Evolutionary conservation across 2,113 vertebrate species (phyloP).

Genomic region (Rhabdornis inornatus): DNA sequence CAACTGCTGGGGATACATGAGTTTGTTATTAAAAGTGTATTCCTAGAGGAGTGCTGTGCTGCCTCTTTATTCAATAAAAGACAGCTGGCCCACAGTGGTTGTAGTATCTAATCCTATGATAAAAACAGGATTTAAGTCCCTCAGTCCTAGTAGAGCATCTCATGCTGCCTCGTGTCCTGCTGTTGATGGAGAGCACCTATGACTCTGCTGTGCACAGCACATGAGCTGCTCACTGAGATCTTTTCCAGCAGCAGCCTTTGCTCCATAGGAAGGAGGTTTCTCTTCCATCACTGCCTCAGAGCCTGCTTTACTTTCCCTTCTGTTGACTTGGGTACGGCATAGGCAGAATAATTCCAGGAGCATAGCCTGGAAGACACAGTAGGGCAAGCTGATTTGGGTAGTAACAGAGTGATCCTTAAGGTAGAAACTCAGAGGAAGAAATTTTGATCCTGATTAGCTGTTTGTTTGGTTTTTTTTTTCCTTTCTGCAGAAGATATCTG

Average conservation of each 20-base stretch:
- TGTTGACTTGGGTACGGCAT: rapidly evolving
- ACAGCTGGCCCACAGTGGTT: not conserved
- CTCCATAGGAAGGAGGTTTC: not conserved
- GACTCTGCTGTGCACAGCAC: not conserved
- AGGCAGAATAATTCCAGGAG: not conserved
- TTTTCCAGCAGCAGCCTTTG: not conserved
- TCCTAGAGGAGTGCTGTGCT: not conserved
- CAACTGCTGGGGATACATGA: constrained; percentile 29
- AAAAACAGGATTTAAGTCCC: not conserved
- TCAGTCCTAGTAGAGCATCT: not conserved
- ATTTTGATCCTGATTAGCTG: not conserved
- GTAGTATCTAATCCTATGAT: not conserved
- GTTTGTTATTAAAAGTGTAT: not conserved
- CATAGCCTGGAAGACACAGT: not conserved
- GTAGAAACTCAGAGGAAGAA: not conserved
- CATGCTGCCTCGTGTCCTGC: not conserved
- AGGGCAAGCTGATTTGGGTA: not conserved
- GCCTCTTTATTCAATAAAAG: not conserved
- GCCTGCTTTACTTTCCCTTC: not conserved
- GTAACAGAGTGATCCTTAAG: not conserved
- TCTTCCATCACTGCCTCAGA: not conserved
- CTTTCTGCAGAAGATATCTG: not conserved
- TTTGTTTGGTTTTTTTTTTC: not conserved
- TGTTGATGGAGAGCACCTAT: not conserved
- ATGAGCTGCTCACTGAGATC: rapidly evolving